These are phyloP conservation scores for Coendou prehensilis DNA, from an alignment of 2,797 vertebrate genomes.

Conservation along the genomic window DNA sequence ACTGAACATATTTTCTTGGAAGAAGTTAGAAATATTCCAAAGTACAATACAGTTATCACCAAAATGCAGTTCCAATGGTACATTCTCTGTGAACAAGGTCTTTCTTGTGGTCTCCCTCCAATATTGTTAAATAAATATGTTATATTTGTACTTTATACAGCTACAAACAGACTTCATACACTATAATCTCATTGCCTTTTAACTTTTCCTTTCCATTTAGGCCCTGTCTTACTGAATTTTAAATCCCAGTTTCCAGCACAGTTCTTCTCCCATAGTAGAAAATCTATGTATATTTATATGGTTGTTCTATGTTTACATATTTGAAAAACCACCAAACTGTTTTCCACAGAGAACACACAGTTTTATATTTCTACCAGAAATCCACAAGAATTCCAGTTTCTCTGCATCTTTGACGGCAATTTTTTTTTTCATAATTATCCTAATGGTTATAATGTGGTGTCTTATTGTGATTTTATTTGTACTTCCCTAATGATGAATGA, in stretches of 20 bases:
- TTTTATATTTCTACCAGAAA: neutral
- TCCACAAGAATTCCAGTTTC: neutral
- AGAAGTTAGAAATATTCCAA: conserved; percentile 11
- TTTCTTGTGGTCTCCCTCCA: neutral
- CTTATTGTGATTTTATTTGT: too few species aligned
- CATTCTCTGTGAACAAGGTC: neutral
- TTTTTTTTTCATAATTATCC: too few species aligned
- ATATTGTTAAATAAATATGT: neutral
- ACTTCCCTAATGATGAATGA: neutral
- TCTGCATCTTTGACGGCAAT: too few species aligned
- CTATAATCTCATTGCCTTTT: neutral
- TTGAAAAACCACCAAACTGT: neutral
- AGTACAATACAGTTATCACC: neutral
- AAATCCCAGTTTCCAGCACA: neutral
- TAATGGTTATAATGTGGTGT: too few species aligned
- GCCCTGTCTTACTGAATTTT: neutral
- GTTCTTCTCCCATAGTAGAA: neutral
- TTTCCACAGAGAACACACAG: neutral
- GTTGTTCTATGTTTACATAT: neutral
- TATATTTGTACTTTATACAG: neutral
- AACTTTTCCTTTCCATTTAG: neutral
- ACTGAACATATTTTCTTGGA: neutral
- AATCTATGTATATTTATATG: neutral
- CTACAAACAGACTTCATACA: conserved; percentile 2
- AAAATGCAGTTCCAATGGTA: conserved; percentile 16